A percentile compares a stretch with the other conserved stretches of the same genome.
These are phyloP conservation scores for Xiphophorus maculatus DNA, from an alignment of 2,113 vertebrate genomes.

Conservation along the genomic window DNA sequence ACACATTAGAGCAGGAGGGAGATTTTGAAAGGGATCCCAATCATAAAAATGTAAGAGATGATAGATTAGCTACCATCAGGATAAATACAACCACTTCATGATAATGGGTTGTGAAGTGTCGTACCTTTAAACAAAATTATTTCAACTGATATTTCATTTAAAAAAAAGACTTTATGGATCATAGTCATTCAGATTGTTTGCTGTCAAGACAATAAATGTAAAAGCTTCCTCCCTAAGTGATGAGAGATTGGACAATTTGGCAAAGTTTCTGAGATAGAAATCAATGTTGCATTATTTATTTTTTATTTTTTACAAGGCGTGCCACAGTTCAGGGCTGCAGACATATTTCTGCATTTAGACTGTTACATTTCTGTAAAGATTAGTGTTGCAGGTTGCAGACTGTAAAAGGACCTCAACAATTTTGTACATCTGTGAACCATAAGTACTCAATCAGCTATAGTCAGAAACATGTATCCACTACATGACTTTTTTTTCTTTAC, in stretches of 20 bases:
- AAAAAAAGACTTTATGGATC: conserved; percentile 43
- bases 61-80: conserved; percentile 52
- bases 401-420: too few relatives aligned
- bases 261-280: background rate
- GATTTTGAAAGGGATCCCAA: conserved; percentile 50
- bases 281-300: background rate
- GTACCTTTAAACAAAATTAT: conserved; percentile 51
- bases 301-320: background rate
- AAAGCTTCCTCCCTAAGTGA: background rate
- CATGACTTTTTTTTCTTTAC: too few relatives aligned
- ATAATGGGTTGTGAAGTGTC: conserved; percentile 54
- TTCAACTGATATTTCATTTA: conserved; percentile 28
- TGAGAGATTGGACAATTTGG: background rate
- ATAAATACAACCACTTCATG: conserved; percentile 63
- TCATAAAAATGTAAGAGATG: conserved; percentile 62
- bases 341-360: background rate
- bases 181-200: conserved; percentile 34
- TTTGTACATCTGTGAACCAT: too few relatives aligned
- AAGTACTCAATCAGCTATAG: too few relatives aligned
- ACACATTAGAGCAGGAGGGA: conserved; percentile 56
- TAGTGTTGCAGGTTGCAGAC: background rate
- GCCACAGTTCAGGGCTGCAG: too few relatives aligned
- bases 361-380: background rate
- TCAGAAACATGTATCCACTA: too few relatives aligned
- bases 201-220: background rate